Conservation (phyloP, 2,797 vertebrate species). For the Sebastes minor region DNA sequence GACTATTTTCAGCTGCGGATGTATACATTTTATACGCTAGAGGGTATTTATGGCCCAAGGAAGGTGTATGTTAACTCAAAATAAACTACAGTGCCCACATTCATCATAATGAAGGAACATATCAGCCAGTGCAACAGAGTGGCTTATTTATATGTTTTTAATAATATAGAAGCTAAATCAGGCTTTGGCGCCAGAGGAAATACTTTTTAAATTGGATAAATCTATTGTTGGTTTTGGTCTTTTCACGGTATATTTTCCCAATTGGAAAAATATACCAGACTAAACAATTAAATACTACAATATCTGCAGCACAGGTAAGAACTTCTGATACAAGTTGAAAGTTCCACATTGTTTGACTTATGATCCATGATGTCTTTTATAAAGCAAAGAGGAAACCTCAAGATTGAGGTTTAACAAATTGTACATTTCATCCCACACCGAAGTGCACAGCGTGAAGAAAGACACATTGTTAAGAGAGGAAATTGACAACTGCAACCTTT, state of each 20-base stretch:
- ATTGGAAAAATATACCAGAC: not conserved
- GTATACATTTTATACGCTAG: not conserved
- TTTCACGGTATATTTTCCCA: not conserved
- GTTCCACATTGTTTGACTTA: not conserved
- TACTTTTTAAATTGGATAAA: not conserved
- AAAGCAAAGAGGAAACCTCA: not conserved
- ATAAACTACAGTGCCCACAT: not conserved
- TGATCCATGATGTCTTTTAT: not conserved
- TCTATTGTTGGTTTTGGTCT: not conserved
- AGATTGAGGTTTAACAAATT: not conserved
- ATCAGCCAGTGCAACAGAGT: not conserved
- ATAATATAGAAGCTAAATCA: not conserved
- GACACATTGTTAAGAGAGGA: conserved; percentile 10
- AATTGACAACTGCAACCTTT: conserved; percentile 39
- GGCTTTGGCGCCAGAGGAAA: not conserved
- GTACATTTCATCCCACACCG: not conserved
- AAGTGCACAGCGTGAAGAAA: conserved; percentile 12
- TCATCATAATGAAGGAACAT: not conserved
- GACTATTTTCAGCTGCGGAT: not conserved
- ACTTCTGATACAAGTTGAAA: not conserved
- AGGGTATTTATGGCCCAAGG: not conserved
- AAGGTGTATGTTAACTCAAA: not conserved
- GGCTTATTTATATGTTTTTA: not conserved
- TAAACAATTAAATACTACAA: not conserved
- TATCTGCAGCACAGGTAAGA: not conserved